Percentiles rank a stretch among this genome's conserved stretches.
These are phyloP conservation scores for Acanthis flammea DNA, from an alignment of 2,797 vertebrate genomes.

Conservation along the genomic window DNA sequence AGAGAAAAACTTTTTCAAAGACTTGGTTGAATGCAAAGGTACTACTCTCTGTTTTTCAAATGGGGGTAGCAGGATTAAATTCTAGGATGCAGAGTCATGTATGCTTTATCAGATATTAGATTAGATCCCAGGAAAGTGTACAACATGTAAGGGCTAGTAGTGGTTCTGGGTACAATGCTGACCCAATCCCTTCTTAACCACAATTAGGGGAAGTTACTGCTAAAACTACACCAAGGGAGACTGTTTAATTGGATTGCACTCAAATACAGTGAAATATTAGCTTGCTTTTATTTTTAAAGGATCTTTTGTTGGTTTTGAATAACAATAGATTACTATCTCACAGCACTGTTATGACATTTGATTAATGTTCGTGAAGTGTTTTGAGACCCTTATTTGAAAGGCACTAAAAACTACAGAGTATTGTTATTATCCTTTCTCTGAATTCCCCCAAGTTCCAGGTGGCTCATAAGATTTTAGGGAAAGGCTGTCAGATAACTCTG, in stretches of 20 bases:
- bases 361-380: slow-evolving; percentile 24
- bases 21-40: not conserved
- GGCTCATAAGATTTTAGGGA: slow-evolving; percentile 19
- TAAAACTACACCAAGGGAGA: not conserved
- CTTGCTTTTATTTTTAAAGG: not conserved
- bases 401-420: slow-evolving; percentile 21
- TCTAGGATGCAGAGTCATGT: not conserved
- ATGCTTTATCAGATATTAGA: not conserved
- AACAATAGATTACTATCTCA: not conserved
- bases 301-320: not conserved
- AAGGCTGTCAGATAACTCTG: slow-evolving; percentile 1
- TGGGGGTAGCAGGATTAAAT: not conserved
- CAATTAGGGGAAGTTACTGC: not conserved
- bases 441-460: slow-evolving; percentile 32
- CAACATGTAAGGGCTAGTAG: rapidly evolving
- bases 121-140: not conserved
- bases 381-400: slow-evolving; percentile 37
- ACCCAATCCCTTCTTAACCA: rapidly evolving
- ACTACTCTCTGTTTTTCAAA: not conserved
- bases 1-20: not conserved
- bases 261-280: not conserved
- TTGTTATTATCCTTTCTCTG: slow-evolving; percentile 8
- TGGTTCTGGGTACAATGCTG: not conserved
- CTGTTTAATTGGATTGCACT: not conserved
- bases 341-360: not conserved